phyloP scores from a whole-genome alignment of 1,140 invertebrate genomes.

The Chrysoperla carnea region DNA sequence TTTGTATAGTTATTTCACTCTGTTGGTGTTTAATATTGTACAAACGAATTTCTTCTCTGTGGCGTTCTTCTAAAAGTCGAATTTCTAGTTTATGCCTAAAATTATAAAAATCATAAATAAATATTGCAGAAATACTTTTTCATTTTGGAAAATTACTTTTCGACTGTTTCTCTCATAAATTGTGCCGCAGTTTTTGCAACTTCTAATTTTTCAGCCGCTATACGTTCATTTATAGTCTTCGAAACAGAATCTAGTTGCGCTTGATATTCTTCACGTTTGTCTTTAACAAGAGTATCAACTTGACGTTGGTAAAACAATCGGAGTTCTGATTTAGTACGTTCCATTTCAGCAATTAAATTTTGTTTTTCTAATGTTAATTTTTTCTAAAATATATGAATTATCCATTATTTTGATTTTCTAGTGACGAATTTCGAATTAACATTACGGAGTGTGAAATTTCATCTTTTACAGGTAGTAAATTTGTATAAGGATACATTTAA shows the following conservation, averaged over 20 bases:
- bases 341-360: slow-evolving; percentile 32
- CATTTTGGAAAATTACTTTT: slow-evolving; percentile 35
- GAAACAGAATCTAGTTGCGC: slow-evolving; percentile 48
- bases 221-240: slow-evolving; percentile 38
- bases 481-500: slow-evolving; percentile 10
- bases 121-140: slow-evolving; percentile 2
- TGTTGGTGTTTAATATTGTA: slow-evolving; percentile 47
- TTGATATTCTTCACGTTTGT: slow-evolving; percentile 62
- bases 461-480: too few relatives aligned
- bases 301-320: slow-evolving; percentile 62
- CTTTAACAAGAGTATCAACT: slow-evolving; percentile 52
- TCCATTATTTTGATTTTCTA: neutral
- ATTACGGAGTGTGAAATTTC: too few relatives aligned
- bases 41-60: slow-evolving; percentile 51
- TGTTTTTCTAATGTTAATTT: slow-evolving; percentile 32
- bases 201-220: slow-evolving; percentile 40
- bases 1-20: slow-evolving; percentile 38
- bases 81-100: slow-evolving; percentile 51
- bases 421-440: neutral
- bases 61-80: slow-evolving; percentile 55
- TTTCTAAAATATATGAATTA: slow-evolving; percentile 22
- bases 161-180: slow-evolving; percentile 50
- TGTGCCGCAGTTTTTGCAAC: slow-evolving; percentile 47
- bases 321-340: slow-evolving; percentile 44
- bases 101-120: slow-evolving; percentile 8